These are phyloP conservation scores for Patella pellucida DNA, from an alignment of 2,888 invertebrate genomes.

Conservation along the genomic window DNA sequence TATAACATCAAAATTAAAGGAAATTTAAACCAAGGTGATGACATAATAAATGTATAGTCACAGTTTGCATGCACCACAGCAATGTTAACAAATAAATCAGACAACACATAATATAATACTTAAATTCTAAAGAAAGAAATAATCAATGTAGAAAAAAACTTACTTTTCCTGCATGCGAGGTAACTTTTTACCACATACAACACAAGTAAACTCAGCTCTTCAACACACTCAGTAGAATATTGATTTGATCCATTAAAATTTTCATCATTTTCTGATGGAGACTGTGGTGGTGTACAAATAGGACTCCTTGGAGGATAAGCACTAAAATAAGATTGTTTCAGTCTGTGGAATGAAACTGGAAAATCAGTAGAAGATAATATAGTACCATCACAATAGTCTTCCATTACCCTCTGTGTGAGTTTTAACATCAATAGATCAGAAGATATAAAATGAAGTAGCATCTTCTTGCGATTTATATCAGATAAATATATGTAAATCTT, in stretches of 20 bases:
- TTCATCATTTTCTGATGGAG: slow-evolving; percentile 41
- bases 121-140: too few relatives aligned
- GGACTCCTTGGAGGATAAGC: slow-evolving; percentile 36
- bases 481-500: slow-evolving; percentile 46
- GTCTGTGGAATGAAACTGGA: slow-evolving; percentile 38
- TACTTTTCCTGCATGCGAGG: slow-evolving; percentile 44
- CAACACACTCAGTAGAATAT: slow-evolving; percentile 35
- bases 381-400: slow-evolving; percentile 43
- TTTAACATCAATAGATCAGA: slow-evolving; percentile 46
- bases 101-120: too few relatives aligned
- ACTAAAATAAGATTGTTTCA: slow-evolving; percentile 41
- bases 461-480: slow-evolving; percentile 38
- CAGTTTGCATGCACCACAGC: neutral
- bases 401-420: slow-evolving; percentile 39
- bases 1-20: neutral
- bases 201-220: slow-evolving; percentile 48
- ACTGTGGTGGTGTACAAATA: slow-evolving; percentile 46
- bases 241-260: slow-evolving; percentile 10
- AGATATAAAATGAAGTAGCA: slow-evolving; percentile 41
- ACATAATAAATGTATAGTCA: neutral
- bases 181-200: slow-evolving; percentile 42
- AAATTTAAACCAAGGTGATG: neutral
- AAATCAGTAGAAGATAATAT: slow-evolving; percentile 38
- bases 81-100: too few relatives aligned
- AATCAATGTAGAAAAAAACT: slow-evolving; percentile 3